Conservation (phyloP, 2,797 vertebrate genomes). For the Astyanax mexicanus region DNA sequence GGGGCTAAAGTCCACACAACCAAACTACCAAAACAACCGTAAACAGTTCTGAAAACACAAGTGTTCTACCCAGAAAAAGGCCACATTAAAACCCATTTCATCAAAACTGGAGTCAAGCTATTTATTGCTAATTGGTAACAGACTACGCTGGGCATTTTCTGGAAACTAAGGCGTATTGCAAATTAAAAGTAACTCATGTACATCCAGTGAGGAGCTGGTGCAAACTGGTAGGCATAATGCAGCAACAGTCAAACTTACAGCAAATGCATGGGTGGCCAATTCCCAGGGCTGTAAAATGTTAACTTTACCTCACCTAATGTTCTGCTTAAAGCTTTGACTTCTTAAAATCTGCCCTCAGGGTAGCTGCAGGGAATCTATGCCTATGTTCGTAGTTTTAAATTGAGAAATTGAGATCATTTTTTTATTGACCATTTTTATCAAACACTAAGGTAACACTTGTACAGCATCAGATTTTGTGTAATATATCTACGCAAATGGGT, state of each 20-base stretch:
- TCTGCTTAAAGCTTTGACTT: background rate
- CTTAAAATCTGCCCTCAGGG: background rate
- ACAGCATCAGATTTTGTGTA: no score
- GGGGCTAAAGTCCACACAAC: background rate
- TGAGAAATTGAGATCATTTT: no score
- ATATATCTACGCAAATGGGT: no score
- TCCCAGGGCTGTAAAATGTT: background rate
- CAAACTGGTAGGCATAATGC: background rate
- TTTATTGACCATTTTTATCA: no score
- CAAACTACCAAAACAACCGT: background rate
- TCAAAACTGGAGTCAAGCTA: background rate
- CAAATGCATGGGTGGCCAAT: background rate
- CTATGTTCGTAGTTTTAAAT: background rate
- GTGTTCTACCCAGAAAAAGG: conserved; percentile 13
- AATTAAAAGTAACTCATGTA: background rate
- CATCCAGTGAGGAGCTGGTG: background rate
- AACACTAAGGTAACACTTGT: no score
- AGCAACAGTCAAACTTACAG: background rate
- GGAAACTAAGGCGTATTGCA: background rate
- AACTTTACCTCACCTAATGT: background rate
- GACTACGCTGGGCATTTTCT: background rate
- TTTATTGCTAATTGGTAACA: conserved; percentile 3
- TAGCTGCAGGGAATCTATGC: background rate
- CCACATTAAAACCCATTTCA: background rate
- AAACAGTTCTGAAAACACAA: conserved; percentile 11